Percentiles rank a stretch among this genome's conserved stretches.
These are phyloP conservation scores for Clepsis dumicolana DNA, from an alignment of 2,888 invertebrate species.

Conservation along the genomic window DNA sequence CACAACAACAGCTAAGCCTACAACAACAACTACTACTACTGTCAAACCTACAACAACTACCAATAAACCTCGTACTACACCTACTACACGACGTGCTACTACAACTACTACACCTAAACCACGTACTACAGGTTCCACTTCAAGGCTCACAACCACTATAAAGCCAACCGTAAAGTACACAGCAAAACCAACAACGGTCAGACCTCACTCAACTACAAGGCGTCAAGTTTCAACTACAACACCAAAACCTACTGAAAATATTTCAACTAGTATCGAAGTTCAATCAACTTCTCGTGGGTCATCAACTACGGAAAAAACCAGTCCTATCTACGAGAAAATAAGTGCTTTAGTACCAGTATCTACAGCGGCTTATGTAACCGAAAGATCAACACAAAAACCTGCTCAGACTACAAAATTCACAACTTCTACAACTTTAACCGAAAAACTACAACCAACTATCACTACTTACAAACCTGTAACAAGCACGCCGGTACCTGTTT, in stretches of 20 bases:
- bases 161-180: slow-evolving; percentile 23
- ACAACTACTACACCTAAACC: slow-evolving; percentile 47
- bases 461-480: slow-evolving; percentile 52
- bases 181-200: slow-evolving; percentile 45
- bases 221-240: slow-evolving; percentile 47
- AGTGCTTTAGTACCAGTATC: slow-evolving; percentile 72
- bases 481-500: slow-evolving; percentile 48
- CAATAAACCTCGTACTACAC: slow-evolving; percentile 42
- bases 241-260: slow-evolving; percentile 47
- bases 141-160: slow-evolving; percentile 32
- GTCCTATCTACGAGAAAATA: slow-evolving; percentile 62
- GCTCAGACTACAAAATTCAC: slow-evolving; percentile 49
- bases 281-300: slow-evolving; percentile 50
- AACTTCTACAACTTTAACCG: slow-evolving; percentile 42
- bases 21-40: slow-evolving; percentile 38
- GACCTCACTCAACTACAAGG: slow-evolving; percentile 47
- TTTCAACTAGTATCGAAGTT: slow-evolving; percentile 47
- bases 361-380: slow-evolving; percentile 63
- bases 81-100: slow-evolving; percentile 43
- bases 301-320: slow-evolving; percentile 59
- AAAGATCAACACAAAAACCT: slow-evolving; percentile 60
- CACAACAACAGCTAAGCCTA: slow-evolving; percentile 42
- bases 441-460: slow-evolving; percentile 35
- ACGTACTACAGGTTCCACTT: slow-evolving; percentile 35
- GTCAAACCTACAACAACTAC: slow-evolving; percentile 30